These are phyloP conservation scores for Oreochromis aureus DNA, from an alignment of 2,113 vertebrate genomes.

Conservation along the genomic window DNA sequence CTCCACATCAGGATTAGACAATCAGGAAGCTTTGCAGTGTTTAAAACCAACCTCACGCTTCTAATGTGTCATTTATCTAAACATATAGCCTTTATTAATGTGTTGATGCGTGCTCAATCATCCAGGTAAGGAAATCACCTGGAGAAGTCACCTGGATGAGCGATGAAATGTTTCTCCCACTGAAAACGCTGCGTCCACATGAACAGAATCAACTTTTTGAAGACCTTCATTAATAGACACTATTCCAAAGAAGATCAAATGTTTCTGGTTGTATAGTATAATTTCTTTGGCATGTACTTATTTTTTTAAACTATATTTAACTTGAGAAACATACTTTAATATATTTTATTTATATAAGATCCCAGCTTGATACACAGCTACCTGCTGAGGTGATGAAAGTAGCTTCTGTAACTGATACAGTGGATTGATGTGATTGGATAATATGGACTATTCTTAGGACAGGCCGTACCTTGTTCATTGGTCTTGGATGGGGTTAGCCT, in stretches of 20 bases:
- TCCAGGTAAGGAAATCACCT: not conserved
- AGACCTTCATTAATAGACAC: not conserved
- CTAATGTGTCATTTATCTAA: not conserved
- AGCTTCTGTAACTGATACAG: not conserved
- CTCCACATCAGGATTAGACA: not conserved
- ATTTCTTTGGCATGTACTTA: not conserved
- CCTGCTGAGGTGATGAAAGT: not conserved
- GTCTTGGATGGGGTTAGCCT: not conserved
- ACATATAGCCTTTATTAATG: not conserved
- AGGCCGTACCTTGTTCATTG: not conserved
- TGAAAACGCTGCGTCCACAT: not conserved
- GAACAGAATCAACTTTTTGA: not conserved
- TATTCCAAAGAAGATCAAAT: not conserved
- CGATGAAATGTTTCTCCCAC: not conserved
- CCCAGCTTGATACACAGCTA: not conserved
- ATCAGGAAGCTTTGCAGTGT: not conserved
- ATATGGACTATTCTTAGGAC: not conserved
- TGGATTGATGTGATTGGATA: not conserved
- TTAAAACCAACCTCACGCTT: not conserved
- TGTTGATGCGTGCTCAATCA: not conserved
- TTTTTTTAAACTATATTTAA: not conserved
- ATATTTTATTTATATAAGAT: not conserved
- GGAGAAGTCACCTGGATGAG: not conserved
- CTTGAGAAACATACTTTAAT: not conserved
- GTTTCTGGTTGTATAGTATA: not conserved